Conservation (phyloP, 1,140 invertebrate species). For the Drosophila nigromelanica region DNA sequence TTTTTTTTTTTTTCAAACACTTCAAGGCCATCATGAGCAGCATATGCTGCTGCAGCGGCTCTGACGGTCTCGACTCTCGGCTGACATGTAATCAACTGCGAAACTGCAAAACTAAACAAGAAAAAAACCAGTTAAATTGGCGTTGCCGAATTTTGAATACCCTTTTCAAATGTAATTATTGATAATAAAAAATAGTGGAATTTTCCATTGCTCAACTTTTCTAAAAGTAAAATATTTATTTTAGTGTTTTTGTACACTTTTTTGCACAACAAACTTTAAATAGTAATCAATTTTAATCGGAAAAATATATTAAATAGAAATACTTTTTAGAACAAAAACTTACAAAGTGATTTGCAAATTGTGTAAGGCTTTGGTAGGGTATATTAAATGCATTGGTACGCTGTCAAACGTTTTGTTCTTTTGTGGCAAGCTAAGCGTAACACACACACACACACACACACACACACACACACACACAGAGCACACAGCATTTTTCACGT, state of each 20-base stretch:
- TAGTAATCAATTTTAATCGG: no score
- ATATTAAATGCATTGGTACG: constrained; percentile 58
- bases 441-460: constrained; percentile 36
- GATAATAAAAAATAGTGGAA: no score
- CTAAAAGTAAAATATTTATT: no score
- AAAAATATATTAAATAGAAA: not conserved
- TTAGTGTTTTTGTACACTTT: not conserved
- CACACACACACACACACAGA: constrained; percentile 24
- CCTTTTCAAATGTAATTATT: not conserved
- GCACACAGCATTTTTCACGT: constrained; percentile 68
- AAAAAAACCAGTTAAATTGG: not conserved
- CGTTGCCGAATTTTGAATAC: not conserved
- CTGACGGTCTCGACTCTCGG: constrained; percentile 32
- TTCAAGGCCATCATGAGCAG: constrained; percentile 78
- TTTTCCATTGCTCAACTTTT: no score
- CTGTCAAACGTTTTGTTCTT: constrained; percentile 63
- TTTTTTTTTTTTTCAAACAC: constrained; percentile 48
- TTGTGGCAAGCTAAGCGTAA: constrained; percentile 61
- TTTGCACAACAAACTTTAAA: no score
- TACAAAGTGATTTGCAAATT: not conserved
- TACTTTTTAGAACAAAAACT: not conserved
- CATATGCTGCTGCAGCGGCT: constrained; percentile 61
- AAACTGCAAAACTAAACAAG: constrained; percentile 43
- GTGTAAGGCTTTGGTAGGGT: not conserved
- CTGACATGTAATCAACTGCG: constrained; percentile 72